Conservation (phyloP, 2,113 vertebrate species). For the Percopsis transmontana region DNA sequence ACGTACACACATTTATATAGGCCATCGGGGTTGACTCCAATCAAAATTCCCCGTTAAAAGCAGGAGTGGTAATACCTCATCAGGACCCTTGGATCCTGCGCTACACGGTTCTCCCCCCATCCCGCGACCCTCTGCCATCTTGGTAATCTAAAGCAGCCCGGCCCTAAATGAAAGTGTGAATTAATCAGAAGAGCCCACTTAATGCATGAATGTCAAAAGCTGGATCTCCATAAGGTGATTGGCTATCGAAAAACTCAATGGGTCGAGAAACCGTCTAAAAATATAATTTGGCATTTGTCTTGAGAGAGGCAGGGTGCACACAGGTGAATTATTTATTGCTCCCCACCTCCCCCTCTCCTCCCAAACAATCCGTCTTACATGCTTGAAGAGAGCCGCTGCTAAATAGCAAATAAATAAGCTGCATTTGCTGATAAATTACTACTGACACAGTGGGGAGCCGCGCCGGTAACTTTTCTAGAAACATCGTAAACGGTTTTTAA, state of each 20-base stretch:
- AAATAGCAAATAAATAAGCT: constrained; percentile 44
- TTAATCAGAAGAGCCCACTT: not conserved
- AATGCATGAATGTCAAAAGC: not conserved
- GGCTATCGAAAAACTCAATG: not conserved
- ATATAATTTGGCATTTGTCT: too few species aligned
- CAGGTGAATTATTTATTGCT: constrained; percentile 17
- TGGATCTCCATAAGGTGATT: not conserved
- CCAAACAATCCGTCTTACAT: constrained; percentile 19
- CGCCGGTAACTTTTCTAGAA: constrained; percentile 52
- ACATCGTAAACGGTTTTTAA: constrained; percentile 35
- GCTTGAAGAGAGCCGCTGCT: constrained; percentile 14
- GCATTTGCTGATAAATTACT: constrained; percentile 53
- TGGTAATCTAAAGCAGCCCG: constrained; percentile 1
- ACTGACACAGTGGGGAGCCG: constrained; percentile 34
- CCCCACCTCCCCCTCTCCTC: not conserved
- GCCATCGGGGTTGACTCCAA: constrained; percentile 27
- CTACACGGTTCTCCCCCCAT: not conserved
- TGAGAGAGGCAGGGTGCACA: not conserved
- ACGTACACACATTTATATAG: not conserved
- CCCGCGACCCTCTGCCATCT: not conserved
- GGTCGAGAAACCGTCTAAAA: not conserved
- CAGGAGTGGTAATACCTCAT: constrained; percentile 24
- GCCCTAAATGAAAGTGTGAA: constrained; percentile 17
- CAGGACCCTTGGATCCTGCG: constrained; percentile 17
- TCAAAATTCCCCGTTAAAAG: constrained; percentile 36